phyloP scores from a whole-genome alignment of 2,888 invertebrate genomes.

The Caenorhabditis drosophilae region DNA sequence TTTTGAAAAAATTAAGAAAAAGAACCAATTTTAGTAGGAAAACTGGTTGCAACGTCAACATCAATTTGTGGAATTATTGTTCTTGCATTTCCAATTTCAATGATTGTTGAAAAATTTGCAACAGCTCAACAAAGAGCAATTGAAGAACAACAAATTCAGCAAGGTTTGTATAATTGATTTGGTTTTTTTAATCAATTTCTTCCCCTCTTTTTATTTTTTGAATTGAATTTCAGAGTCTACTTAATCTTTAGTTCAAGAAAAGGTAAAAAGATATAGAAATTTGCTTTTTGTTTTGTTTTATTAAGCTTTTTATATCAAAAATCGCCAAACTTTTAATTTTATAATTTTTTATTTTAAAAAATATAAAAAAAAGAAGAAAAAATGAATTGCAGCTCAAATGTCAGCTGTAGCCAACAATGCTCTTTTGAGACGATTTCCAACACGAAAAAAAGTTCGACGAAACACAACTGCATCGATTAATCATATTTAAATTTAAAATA shows the following conservation, averaged over 20 bases:
- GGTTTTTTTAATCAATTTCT: not conserved
- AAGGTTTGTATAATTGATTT: constrained; percentile 49
- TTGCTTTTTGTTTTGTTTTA: no score
- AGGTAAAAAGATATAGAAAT: no score
- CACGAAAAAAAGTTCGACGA: constrained; percentile 48
- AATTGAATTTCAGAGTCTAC: no score
- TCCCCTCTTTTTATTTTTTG: not conserved
- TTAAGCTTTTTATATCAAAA: no score
- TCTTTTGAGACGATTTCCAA: constrained; percentile 60
- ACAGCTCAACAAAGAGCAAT: constrained; percentile 63
- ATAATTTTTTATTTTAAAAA: no score
- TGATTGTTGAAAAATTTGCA: constrained; percentile 68
- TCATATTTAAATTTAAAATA: constrained; percentile 8
- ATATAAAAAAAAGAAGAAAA: no score
- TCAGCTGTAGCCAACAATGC: constrained; percentile 63
- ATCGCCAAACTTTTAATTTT: no score
- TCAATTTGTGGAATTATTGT: constrained; percentile 67
- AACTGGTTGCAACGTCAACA: constrained; percentile 65
- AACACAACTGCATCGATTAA: constrained; percentile 27
- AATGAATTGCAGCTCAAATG: constrained; percentile 64
- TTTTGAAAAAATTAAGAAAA: no score
- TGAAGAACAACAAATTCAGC: constrained; percentile 62
- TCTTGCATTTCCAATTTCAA: constrained; percentile 66
- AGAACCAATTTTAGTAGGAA: no score
- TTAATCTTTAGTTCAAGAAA: no score